Evolutionary conservation across 2,888 invertebrate species (phyloP).

Genomic region (Sminthurides aquaticus): DNA sequence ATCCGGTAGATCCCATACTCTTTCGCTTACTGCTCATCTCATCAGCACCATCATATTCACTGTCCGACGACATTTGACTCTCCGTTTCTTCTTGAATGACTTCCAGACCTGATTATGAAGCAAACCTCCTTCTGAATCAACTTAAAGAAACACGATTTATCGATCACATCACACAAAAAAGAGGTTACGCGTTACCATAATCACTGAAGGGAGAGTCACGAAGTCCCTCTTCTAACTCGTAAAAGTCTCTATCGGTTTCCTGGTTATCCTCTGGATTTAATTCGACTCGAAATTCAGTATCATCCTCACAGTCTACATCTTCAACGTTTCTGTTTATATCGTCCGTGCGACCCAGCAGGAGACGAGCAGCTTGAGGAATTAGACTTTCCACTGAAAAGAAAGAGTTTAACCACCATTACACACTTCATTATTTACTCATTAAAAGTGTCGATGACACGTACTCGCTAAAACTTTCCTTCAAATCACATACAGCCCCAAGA

Average conservation of each 20-base stretch:
- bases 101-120: slow-evolving; percentile 35
- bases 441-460: no score
- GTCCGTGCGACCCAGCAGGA: slow-evolving; percentile 34
- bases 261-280: neutral
- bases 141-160: neutral
- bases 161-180: neutral
- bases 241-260: neutral
- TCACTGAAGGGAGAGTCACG: slow-evolving; percentile 37
- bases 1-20: neutral
- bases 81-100: slow-evolving; percentile 44
- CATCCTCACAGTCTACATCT: neutral
- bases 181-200: slow-evolving; percentile 31
- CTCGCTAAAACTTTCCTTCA: neutral
- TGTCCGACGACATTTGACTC: slow-evolving; percentile 43
- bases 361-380: slow-evolving; percentile 41
- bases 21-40: neutral
- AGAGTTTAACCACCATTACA: neutral
- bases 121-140: slow-evolving; percentile 10
- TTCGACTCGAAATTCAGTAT: neutral
- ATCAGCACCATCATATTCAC: slow-evolving; percentile 24
- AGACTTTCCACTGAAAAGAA: slow-evolving; percentile 29
- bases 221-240: slow-evolving; percentile 26
- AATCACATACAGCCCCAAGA: neutral
- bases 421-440: no score
- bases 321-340: slow-evolving; percentile 16